A percentile compares a stretch with the other conserved stretches of the same genome.
Conservation (phyloP, 2,797 vertebrate genomes). For the Micromesistius poutassou region DNA sequence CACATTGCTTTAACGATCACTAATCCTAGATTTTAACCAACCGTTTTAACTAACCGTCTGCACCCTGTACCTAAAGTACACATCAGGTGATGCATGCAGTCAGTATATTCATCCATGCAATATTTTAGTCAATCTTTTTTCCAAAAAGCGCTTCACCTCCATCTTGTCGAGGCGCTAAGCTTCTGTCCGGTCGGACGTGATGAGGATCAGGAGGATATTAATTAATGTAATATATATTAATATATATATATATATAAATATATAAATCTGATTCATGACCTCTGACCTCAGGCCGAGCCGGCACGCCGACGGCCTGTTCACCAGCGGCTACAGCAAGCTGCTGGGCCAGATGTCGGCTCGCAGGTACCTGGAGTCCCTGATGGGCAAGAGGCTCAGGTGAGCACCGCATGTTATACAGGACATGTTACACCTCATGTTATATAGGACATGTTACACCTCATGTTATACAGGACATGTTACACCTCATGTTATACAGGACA, state of each 20-base stretch:
- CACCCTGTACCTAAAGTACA: not conserved
- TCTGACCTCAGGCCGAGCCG: slow-evolving; percentile 77
- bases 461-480: not conserved
- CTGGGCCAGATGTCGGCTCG: slow-evolving; percentile 89
- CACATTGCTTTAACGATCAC: not conserved
- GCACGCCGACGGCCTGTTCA: slow-evolving; percentile 92
- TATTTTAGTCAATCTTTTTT: not conserved
- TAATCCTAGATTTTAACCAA: not conserved
- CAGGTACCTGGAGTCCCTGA: slow-evolving; percentile 91
- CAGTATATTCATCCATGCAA: not conserved
- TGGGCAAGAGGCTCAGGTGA: slow-evolving; percentile 90
- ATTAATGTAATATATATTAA: no score
- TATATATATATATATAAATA: no score
- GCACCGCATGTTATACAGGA: not conserved
- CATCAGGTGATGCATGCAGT: not conserved
- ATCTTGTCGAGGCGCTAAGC: not conserved
- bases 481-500: not conserved
- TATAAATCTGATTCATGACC: no score
- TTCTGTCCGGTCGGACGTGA: not conserved
- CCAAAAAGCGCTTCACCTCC: no score
- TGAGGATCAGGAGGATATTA: no score
- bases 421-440: not conserved
- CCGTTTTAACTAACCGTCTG: no score
- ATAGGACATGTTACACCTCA: not conserved
- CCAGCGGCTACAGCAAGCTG: slow-evolving; percentile 91